Conservation (phyloP, 1,140 invertebrate genomes). For the Proctacanthus coquilletti region DNA sequence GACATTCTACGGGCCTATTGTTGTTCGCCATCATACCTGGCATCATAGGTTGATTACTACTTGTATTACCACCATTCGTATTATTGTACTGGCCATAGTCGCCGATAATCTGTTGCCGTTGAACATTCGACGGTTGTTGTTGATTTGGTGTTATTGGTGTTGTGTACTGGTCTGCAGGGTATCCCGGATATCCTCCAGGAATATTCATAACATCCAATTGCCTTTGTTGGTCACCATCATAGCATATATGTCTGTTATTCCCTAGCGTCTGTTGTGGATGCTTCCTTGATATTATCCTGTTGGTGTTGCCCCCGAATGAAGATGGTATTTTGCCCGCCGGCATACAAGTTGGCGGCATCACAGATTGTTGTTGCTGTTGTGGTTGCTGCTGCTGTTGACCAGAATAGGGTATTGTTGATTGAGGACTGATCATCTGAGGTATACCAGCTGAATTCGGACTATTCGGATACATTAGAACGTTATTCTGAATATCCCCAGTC, state of each 20-base stretch:
- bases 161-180: background rate
- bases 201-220: too few species aligned
- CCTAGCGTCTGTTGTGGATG: too few species aligned
- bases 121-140: background rate
- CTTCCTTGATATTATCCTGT: too few species aligned
- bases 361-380: conserved; percentile 7
- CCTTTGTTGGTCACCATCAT: too few species aligned
- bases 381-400: too few species aligned
- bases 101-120: background rate
- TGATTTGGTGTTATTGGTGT: background rate
- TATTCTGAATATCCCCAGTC: conserved; percentile 1
- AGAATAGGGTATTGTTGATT: too few species aligned
- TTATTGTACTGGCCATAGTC: background rate
- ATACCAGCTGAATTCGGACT: too few species aligned
- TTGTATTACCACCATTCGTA: background rate
- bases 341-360: background rate
- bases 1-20: too few species aligned
- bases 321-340: background rate
- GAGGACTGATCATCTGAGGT: too few species aligned
- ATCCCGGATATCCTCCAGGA: background rate
- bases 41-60: background rate
- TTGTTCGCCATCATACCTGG: conserved; percentile 4
- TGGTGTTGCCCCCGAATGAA: background rate
- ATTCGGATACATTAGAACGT: too few species aligned
- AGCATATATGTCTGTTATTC: too few species aligned